These are phyloP conservation scores for Hucho hucho DNA, from an alignment of 2,113 vertebrate species.

Conservation along the genomic window DNA sequence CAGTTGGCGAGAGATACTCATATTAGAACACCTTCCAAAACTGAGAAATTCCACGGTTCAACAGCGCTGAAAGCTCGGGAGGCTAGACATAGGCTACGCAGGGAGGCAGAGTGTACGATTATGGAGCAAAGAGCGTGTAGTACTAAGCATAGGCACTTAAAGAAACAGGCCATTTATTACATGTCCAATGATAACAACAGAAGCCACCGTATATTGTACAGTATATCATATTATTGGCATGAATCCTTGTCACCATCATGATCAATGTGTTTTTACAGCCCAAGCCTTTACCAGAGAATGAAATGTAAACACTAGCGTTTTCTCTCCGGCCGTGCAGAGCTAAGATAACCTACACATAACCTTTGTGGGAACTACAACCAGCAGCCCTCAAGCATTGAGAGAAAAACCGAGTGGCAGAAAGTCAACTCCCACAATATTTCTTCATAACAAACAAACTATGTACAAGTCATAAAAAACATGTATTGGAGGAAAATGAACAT, in stretches of 20 bases:
- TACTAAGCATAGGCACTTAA: slow-evolving; percentile 25
- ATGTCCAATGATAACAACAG: slow-evolving; percentile 37
- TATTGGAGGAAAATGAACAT: slow-evolving; percentile 45
- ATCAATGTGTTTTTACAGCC: slow-evolving; percentile 61
- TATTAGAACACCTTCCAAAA: slow-evolving; percentile 55
- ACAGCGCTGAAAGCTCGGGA: slow-evolving; percentile 45
- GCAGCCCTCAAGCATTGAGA: slow-evolving; percentile 36
- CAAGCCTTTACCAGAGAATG: slow-evolving; percentile 43
- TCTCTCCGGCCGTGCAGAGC: slow-evolving; percentile 44
- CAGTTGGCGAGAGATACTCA: slow-evolving; percentile 54
- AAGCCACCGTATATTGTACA: slow-evolving; percentile 39
- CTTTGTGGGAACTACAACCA: slow-evolving; percentile 44
- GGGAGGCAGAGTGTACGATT: slow-evolving; percentile 17
- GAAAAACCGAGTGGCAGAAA: slow-evolving; percentile 43
- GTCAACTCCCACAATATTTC: slow-evolving; percentile 35
- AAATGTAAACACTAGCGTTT: slow-evolving; percentile 58
- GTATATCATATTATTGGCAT: slow-evolving; percentile 46
- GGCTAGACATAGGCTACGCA: slow-evolving; percentile 49
- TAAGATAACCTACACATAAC: slow-evolving; percentile 57
- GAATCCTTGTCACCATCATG: slow-evolving; percentile 69
- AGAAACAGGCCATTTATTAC: slow-evolving; percentile 35
- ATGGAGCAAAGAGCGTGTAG: slow-evolving; percentile 31
- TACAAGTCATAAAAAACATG: slow-evolving; percentile 41
- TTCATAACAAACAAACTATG: slow-evolving; percentile 1
- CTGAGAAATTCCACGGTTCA: slow-evolving; percentile 63